phyloP scores from a whole-genome alignment of 2,888 invertebrate species.

The Mesochorus sp. region DNA sequence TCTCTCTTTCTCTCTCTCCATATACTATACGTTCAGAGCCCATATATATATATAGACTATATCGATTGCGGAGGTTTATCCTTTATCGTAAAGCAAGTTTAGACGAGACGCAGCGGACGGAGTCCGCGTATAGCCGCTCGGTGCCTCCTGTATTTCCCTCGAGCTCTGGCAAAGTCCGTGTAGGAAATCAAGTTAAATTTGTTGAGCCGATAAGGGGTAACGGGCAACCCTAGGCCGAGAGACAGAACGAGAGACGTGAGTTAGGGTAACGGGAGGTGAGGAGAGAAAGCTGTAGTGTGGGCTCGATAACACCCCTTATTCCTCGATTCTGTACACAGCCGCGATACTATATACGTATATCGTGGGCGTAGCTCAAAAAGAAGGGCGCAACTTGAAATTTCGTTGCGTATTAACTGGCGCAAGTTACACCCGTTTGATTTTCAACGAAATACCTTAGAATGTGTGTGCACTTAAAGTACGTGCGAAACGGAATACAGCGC shows the following conservation, averaged over 20 bases:
- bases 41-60: slow-evolving; percentile 4
- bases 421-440: neutral
- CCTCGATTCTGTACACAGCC: slow-evolving; percentile 58
- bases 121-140: slow-evolving; percentile 62
- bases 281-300: slow-evolving; percentile 37
- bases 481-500: slow-evolving; percentile 31
- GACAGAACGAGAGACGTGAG: slow-evolving; percentile 15
- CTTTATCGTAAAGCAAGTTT: slow-evolving; percentile 78
- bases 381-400: neutral
- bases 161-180: slow-evolving; percentile 76
- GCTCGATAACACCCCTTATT: slow-evolving; percentile 71
- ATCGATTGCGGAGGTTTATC: slow-evolving; percentile 69
- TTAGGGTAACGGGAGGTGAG: neutral
- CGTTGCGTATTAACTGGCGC: neutral
- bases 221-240: slow-evolving; percentile 53
- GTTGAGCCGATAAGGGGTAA: slow-evolving; percentile 78
- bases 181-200: slow-evolving; percentile 80
- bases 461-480: slow-evolving; percentile 19
- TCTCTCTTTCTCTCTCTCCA: neutral
- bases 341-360: slow-evolving; percentile 18
- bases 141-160: slow-evolving; percentile 75
- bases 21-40: neutral
- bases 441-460: neutral
- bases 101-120: slow-evolving; percentile 69
- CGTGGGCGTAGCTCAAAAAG: neutral